Evolutionary conservation across 2,888 invertebrate species (phyloP), one percentile per base, ranked within the genome.

Genomic region (Mamestra brassicae): DNA sequence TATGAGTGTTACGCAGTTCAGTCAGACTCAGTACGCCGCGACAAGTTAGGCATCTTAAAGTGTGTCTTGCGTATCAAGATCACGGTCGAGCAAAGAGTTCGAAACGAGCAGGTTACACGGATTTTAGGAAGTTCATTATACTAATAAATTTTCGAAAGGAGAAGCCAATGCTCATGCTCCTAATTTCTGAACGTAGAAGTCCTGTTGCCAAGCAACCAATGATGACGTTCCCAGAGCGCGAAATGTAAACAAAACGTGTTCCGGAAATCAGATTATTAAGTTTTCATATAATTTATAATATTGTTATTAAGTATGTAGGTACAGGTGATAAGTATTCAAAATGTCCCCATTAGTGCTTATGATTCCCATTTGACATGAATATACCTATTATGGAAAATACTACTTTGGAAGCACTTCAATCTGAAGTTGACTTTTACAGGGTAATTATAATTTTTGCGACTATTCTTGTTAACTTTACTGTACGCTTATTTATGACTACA

Each of bases 401-500:
- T 60, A 83, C 87, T 70, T 89, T 91, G 77, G 91, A 94, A 76
- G 93, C 94, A 65, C 91, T 97, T 78, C 95, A 96, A 86, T 93
- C 92, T 60, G 97, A 97, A 94, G 91, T 97, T 47, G 93, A 96
- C 64, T 97, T 95, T 92, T 97, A 97, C 83, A 95, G 97, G 92
- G 97, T 97, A 92, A 88, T 85, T 58, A 54, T n/a, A 52, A 11
- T 42, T 45, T 62, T 50, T 42, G 2, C 10, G n/a, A 74, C 0
- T n/a, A 52, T 2, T 10, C 13, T 60, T n/a, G 13, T 34, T 50
- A 10, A 66, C n/a, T 50, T 36, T 13, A 26, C 10, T 8, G 0
- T 36, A 50, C 36, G 38, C 15, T 15, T 34, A 15, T 55, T 61
- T 47, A 1, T 26, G 38, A 17, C 52, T 17, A 17, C 1, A 26